Evolutionary conservation across 2,113 vertebrate genomes (phyloP).

Genomic region (Camarhynchus parvulus): DNA sequence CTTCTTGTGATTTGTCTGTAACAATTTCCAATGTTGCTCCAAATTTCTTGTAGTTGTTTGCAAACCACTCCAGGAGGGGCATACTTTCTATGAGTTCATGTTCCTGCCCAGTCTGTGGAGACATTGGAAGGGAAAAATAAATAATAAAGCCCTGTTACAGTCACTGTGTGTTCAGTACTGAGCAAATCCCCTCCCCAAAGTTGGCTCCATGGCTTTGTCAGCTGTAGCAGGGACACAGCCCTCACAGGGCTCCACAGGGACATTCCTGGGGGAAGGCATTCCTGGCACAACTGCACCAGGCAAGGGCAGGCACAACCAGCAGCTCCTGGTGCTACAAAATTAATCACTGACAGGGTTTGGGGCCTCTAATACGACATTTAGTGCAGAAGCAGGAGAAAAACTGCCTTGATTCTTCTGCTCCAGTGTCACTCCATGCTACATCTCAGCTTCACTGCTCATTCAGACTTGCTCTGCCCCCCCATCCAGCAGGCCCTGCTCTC

Average conservation of each 20-base stretch:
- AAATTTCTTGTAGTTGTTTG: conserved; percentile 99
- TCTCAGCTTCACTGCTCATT: background rate
- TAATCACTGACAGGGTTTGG: background rate
- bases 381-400: background rate
- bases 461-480: background rate
- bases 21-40: conserved; percentile 99
- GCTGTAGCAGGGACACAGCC: background rate
- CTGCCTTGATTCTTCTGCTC: background rate
- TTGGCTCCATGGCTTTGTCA: background rate
- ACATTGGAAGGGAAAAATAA: background rate
- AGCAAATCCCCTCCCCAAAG: background rate
- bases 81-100: conserved; percentile 98
- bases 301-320: background rate
- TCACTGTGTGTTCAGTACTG: background rate
- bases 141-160: background rate
- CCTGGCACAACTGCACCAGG: background rate
- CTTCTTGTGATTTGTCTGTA: conserved; percentile 99
- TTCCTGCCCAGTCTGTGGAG: conserved; percentile 91
- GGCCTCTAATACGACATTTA: background rate
- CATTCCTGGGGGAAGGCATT: background rate
- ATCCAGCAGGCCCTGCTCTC: background rate
- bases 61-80: conserved; percentile 99
- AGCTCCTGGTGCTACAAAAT: background rate
- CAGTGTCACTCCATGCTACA: too few species aligned
- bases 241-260: background rate